These are phyloP conservation scores for Trididemnum clinides DNA, from an alignment of 23 tunicate species.

Conservation along the genomic window DNA sequence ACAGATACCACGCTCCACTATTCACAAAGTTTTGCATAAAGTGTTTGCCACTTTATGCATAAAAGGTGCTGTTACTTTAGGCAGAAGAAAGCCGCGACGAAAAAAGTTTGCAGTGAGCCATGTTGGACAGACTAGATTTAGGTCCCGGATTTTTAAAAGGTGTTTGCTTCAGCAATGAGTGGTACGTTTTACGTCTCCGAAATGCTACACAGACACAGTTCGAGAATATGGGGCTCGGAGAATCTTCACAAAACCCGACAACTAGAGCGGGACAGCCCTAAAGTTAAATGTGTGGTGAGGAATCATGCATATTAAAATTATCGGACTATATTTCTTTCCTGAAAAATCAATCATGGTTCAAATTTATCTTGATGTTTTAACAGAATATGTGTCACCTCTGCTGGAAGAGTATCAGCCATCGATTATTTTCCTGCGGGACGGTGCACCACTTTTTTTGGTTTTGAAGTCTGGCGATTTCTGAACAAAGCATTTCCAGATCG, in stretches of 20 bases:
- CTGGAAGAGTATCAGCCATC: not conserved
- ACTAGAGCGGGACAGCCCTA: not conserved
- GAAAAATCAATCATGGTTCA: conserved; percentile 3
- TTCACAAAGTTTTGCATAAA: no score
- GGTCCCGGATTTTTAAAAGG: not conserved
- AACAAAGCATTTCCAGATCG: no score
- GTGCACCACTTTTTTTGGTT: no score
- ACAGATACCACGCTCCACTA: no score
- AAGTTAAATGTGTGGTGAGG: conserved; percentile 9
- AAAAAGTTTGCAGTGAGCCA: not conserved
- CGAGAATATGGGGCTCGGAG: not conserved
- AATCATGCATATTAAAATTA: not conserved
- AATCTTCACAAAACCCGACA: not conserved
- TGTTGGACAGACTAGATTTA: not conserved
- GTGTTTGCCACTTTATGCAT: no score
- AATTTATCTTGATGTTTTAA: not conserved
- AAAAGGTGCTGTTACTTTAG: no score
- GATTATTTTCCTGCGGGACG: conserved; percentile 6
- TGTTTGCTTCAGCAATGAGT: not conserved
- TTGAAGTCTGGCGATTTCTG: no score
- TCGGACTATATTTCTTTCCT: not conserved
- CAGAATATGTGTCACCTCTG: conserved; percentile 4
- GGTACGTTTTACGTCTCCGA: not conserved
- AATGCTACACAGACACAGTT: not conserved
- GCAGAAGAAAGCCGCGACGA: not conserved